These are phyloP conservation scores for Phataginus tricuspis DNA, from an alignment of 2,797 vertebrate species.

Conservation along the genomic window DNA sequence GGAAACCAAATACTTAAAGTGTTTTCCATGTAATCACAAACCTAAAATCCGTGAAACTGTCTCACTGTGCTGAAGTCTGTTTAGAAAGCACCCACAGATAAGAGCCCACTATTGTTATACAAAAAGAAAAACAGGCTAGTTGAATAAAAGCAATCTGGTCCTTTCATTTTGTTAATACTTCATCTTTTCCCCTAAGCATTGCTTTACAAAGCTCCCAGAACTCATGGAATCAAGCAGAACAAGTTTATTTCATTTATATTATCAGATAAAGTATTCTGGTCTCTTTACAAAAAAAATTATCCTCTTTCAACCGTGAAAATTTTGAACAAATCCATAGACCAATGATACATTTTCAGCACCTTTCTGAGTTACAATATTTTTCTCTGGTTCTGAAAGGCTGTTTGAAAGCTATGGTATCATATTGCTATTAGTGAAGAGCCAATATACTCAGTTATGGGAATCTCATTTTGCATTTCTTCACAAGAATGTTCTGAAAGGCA, in stretches of 20 bases:
- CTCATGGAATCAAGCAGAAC: neutral
- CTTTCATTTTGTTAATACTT: neutral
- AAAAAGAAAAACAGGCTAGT: constrained; percentile 12
- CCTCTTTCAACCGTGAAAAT: neutral
- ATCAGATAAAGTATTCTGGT: neutral
- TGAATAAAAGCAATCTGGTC: neutral
- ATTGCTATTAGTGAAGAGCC: neutral
- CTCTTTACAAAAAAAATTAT: neutral
- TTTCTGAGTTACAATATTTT: neutral
- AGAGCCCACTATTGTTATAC: neutral
- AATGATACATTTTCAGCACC: neutral
- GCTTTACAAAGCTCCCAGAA: neutral
- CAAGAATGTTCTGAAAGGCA: neutral
- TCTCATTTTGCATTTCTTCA: neutral
- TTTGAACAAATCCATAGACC: constrained; percentile 35
- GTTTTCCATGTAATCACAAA: constrained; percentile 7
- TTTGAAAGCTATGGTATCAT: constrained; percentile 12
- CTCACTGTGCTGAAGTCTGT: neutral
- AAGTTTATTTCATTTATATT: neutral
- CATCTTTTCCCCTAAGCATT: neutral
- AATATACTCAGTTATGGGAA: neutral
- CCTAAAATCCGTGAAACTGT: neutral
- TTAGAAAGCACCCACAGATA: neutral
- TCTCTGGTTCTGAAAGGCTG: neutral
- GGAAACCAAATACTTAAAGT: constrained; percentile 12